A percentile compares a stretch with the other conserved stretches of the same genome.
Evolutionary conservation across 2,113 vertebrate species (phyloP).

Genomic region (Prionailurus bengalensis): DNA sequence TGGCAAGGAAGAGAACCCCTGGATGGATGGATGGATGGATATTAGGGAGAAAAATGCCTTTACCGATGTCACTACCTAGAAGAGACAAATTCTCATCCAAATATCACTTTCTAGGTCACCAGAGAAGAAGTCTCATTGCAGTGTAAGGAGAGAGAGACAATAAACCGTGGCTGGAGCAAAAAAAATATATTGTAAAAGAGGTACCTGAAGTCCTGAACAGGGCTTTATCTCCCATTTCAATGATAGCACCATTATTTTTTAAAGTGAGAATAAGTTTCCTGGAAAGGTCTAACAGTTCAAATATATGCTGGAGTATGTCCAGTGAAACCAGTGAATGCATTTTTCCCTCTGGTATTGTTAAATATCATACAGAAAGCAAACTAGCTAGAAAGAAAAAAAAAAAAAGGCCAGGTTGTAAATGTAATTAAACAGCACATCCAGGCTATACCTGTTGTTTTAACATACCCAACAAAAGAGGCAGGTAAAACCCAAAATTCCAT

Average conservation of each 20-base stretch:
- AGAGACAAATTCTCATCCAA: slow-evolving; percentile 56
- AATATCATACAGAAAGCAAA: slow-evolving; percentile 44
- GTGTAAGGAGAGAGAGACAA: not conserved
- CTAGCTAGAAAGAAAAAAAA: slow-evolving; percentile 3
- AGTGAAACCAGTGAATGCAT: not conserved
- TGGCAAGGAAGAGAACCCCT: slow-evolving; percentile 3
- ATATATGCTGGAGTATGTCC: not conserved
- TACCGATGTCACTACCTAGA: slow-evolving; percentile 21
- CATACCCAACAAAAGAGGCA: not conserved
- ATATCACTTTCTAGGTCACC: slow-evolving; percentile 43
- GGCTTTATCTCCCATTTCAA: slow-evolving; percentile 53
- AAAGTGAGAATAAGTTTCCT: slow-evolving; percentile 31
- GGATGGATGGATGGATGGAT: not conserved
- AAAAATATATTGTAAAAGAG: slow-evolving; percentile 30
- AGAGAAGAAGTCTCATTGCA: slow-evolving; percentile 60
- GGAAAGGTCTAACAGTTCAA: slow-evolving; percentile 19
- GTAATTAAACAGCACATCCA: slow-evolving; percentile 11
- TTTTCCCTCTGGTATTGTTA: not conserved
- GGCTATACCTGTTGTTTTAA: not conserved
- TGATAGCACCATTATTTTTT: not conserved
- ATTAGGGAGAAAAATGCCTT: not conserved
- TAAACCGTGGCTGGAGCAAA: slow-evolving; percentile 1
- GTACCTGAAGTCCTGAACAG: not conserved
- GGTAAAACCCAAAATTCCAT: not conserved
- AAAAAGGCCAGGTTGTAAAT: slow-evolving; percentile 5